Conservation (phyloP, 2,797 vertebrate species). For the Adrianichthys oophorus region DNA sequence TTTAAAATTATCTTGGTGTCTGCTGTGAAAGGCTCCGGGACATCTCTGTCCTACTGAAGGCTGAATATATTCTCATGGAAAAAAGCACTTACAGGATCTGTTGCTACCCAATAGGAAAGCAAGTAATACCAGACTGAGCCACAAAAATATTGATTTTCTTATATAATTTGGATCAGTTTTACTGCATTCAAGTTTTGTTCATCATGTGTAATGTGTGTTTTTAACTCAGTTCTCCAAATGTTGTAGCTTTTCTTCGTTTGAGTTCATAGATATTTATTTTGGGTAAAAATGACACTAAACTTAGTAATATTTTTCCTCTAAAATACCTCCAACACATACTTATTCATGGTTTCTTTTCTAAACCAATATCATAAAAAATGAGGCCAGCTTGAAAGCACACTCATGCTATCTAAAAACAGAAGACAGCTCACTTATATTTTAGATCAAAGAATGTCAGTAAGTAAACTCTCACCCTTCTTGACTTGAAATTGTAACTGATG, state of each 20-base stretch:
- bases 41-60: not conserved
- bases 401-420: too few species aligned
- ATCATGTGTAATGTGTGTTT: too few species aligned
- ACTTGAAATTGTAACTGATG: conserved; percentile 61
- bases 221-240: too few species aligned
- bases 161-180: too few species aligned
- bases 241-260: not conserved
- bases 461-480: conserved; percentile 65
- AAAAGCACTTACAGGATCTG: conserved; percentile 22
- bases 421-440: too few species aligned
- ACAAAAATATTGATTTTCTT: too few species aligned
- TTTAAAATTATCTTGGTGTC: too few species aligned
- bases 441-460: not conserved
- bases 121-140: not conserved
- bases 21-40: too few species aligned
- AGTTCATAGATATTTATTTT: too few species aligned
- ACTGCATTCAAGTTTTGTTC: too few species aligned
- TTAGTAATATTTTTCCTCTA: not conserved
- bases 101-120: conserved; percentile 1
- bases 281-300: not conserved
- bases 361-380: not conserved
- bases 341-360: too few species aligned
- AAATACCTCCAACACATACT: not conserved
- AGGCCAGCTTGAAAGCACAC: not conserved
- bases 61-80: not conserved